A percentile compares a stretch with the other conserved stretches of the same genome.
Evolutionary conservation across 2,888 invertebrate species (phyloP).

Genomic region (Synanthedon tipuliformis): DNA sequence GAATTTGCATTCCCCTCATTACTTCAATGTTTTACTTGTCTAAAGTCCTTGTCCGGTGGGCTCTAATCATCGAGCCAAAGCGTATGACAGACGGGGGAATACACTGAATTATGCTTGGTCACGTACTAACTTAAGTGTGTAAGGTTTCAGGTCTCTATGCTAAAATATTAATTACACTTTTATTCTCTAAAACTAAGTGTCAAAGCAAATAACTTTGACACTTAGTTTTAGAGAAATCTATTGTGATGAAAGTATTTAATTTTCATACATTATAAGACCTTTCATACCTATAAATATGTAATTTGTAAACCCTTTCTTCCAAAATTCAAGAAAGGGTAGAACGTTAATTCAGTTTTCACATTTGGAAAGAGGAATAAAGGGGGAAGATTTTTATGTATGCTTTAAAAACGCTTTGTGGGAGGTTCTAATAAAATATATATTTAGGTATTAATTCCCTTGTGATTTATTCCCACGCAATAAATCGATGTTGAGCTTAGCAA

Average conservation of each 20-base stretch:
- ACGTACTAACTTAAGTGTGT: conserved; percentile 39
- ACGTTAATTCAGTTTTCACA: too few species aligned
- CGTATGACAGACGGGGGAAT: conserved; percentile 46
- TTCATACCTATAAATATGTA: too few species aligned
- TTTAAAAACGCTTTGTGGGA: too few species aligned
- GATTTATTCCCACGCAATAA: neutral
- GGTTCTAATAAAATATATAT: neutral
- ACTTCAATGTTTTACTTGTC: conserved; percentile 27
- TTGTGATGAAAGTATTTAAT: too few species aligned
- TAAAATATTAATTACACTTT: conserved; percentile 4
- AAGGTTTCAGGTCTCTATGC: conserved; percentile 46
- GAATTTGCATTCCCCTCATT: conserved; percentile 43
- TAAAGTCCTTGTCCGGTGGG: conserved; percentile 23
- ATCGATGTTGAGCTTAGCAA: conserved; percentile 2
- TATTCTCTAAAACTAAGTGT: too few species aligned
- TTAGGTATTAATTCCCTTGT: neutral
- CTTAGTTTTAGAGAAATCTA: too few species aligned
- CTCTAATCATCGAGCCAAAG: conserved; percentile 41
- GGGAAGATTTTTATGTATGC: too few species aligned
- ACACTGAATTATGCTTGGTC: conserved; percentile 59
- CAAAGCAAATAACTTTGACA: too few species aligned
- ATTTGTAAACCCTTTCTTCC: too few species aligned
- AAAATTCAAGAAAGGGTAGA: too few species aligned
- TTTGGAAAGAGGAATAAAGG: too few species aligned
- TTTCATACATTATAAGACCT: too few species aligned